Conservation (phyloP, 2,888 invertebrate species). For the Trachelus troglodyta region DNA sequence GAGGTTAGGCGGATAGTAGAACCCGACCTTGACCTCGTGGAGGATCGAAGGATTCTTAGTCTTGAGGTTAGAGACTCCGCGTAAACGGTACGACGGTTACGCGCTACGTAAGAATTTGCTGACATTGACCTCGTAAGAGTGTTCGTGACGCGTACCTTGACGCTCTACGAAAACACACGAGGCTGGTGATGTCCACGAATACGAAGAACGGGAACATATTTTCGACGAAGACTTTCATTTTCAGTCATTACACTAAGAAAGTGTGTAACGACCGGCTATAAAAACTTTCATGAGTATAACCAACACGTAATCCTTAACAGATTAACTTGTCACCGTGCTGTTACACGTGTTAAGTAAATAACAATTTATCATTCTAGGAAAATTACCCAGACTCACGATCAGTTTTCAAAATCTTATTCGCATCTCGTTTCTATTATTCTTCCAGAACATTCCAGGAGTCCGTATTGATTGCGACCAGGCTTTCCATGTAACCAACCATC, state of each 20-base stretch:
- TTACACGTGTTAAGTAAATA: background rate
- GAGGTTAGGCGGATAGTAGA: background rate
- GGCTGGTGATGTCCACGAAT: background rate
- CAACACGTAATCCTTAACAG: background rate
- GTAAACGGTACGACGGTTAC: slow-evolving; percentile 1
- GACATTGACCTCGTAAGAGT: slow-evolving; percentile 4
- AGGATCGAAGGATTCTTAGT: slow-evolving; percentile 2
- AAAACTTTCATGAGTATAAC: background rate
- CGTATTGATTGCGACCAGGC: background rate
- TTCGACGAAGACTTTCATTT: background rate
- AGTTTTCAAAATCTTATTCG: background rate
- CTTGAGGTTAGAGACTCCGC: background rate
- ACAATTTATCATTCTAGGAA: background rate
- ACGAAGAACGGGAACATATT: background rate
- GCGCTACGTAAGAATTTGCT: slow-evolving; percentile 2
- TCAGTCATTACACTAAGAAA: background rate
- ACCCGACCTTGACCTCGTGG: slow-evolving; percentile 2
- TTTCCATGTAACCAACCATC: background rate
- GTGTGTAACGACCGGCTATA: background rate
- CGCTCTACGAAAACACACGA: background rate
- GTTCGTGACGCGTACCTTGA: background rate
- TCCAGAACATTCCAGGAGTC: background rate
- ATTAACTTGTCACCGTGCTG: background rate
- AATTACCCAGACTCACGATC: background rate
- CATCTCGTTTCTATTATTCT: background rate